A percentile compares a stretch with the other conserved stretches of the same genome.
These are phyloP conservation scores for Brachionus asplanchnoidis DNA, from an alignment of 1,140 invertebrate genomes.

Conservation along the genomic window DNA sequence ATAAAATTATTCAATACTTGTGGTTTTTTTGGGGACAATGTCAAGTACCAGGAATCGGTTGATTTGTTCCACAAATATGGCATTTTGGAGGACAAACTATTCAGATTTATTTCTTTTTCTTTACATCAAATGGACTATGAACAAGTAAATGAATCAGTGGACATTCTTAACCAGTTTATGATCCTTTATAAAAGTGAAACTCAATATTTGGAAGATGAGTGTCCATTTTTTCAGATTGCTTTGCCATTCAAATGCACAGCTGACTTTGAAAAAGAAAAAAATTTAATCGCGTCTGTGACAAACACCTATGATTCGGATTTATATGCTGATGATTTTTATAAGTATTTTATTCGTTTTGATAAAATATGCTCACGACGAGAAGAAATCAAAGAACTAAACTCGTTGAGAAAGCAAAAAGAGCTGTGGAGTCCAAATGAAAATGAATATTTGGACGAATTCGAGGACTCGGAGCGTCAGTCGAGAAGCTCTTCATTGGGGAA, in stretches of 20 bases:
- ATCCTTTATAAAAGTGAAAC: conserved; percentile 8
- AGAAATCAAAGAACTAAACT: conserved; percentile 17
- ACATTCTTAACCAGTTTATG: not conserved
- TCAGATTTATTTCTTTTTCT: not conserved
- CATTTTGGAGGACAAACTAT: not conserved
- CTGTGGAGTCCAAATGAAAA: conserved; percentile 12
- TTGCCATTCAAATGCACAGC: not conserved
- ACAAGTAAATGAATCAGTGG: not conserved
- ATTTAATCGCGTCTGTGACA: not conserved
- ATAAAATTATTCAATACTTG: not conserved
- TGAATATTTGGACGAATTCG: not conserved
- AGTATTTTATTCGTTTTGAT: conserved; percentile 30
- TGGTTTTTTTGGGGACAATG: not conserved
- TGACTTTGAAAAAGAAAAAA: conserved; percentile 1
- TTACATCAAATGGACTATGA: not conserved
- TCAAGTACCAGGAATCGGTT: not conserved
- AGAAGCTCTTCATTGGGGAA: not conserved
- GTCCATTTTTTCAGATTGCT: not conserved
- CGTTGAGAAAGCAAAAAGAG: conserved; percentile 20
- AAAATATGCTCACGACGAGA: not conserved
- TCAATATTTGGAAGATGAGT: conserved; percentile 26
- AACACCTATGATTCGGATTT: not conserved
- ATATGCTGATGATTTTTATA: not conserved
- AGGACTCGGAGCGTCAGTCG: not conserved
- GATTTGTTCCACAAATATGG: not conserved